Base-by-base conservation (phyloP, 1,140 invertebrate genomes). In the Trachymyrmex cornetzi region DNA sequence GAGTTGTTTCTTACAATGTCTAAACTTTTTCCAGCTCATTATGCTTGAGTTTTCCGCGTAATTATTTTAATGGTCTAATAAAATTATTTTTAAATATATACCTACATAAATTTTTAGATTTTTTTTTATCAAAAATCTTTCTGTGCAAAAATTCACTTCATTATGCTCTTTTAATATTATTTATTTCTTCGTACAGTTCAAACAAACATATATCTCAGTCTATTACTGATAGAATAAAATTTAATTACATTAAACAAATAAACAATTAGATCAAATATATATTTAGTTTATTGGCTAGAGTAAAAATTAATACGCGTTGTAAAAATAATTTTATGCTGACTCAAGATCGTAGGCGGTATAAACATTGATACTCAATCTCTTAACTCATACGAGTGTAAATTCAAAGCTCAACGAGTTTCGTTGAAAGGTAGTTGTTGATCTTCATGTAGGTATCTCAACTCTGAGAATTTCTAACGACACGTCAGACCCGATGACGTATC, bases 401-500 rank as follows among this genome's bases (percentile, higher is more conserved):
- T 57, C 38, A 75, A 84, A 75, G 80, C 74, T 84, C 57, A 84
- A 75, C 38, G 24, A 84, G 69, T n/a, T 61, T 57, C 63, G 22
- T 38, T 9, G 22, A 69, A 69, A 55, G 12, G 50, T 19, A 72
- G 6, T 44, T 30, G 53, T 57, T 59, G 67, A 74, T 82, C 22
- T 34, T 55, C 24, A 19, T 6, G 67, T 34, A 38, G 53, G 53
- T 30, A 61, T 48, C 38, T 22, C 7, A 7, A 3, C 30, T 64
- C 80, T 1, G 38, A 74, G 80, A 75, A 63, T 50, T 72, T 74
- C 80, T 74, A 72, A 50, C 22, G 63, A 72, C 80, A 34, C 53
- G 67, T 75, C 69, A 75, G 69, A 48, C 61, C 59, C 80, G 38
- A 19, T 82, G 80, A 82, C 80, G 80, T 74, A 74, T 57, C 67